phyloP scores from a whole-genome alignment of 2,888 invertebrate species.

The Orgyia antiqua region DNA sequence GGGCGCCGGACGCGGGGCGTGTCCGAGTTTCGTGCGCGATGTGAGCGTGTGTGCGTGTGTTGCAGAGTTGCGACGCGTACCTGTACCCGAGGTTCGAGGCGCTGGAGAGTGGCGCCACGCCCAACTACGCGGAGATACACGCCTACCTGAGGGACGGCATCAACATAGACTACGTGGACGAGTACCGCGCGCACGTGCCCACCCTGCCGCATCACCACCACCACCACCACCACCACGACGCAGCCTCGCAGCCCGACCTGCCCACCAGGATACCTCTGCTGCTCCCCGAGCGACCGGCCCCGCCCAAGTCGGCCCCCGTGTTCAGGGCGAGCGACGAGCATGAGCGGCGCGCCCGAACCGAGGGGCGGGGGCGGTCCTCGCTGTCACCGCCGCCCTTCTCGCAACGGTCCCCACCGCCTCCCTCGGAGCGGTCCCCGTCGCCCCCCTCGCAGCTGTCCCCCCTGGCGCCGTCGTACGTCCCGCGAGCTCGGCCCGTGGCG shows the following conservation, averaged over 20 bases:
- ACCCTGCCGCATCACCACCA: neutral
- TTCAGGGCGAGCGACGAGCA: neutral
- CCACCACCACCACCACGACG: neutral
- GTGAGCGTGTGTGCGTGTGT: constrained; percentile 22
- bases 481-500: neutral
- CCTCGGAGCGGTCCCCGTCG: neutral
- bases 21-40: neutral
- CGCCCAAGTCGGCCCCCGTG: neutral
- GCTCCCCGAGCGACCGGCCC: neutral
- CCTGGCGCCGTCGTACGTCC: constrained; percentile 2
- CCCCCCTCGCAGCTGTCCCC: constrained; percentile 1
- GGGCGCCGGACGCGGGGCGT: too few species aligned
- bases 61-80: constrained; percentile 62
- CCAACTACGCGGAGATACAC: constrained; percentile 57
- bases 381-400: too few species aligned
- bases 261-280: constrained; percentile 3
- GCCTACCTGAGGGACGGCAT: constrained; percentile 62
- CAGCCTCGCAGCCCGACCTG: neutral
- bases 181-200: constrained; percentile 59
- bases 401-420: neutral
- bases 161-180: constrained; percentile 58
- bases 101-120: constrained; percentile 69
- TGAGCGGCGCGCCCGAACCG: too few species aligned
- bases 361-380: too few species aligned
- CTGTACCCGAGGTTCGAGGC: constrained; percentile 73